Conservation (phyloP, 2,113 vertebrate genomes). For the Platysternon megacephalum region DNA sequence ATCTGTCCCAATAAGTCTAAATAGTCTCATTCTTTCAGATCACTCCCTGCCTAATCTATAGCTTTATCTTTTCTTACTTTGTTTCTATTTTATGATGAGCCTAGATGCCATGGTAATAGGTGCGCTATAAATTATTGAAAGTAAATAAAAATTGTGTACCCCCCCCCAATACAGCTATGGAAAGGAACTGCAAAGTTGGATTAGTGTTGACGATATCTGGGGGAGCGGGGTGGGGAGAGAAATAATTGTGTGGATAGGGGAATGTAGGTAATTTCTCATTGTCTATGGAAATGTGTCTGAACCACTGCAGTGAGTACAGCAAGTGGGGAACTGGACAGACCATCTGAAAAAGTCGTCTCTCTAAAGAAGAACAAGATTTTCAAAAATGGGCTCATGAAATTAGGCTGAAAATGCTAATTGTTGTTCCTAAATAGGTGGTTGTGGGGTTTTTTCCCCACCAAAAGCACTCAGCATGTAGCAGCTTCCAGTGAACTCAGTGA, state of each 20-base stretch:
- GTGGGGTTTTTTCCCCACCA: not conserved
- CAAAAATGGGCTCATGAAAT: not conserved
- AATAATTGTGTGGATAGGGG: not conserved
- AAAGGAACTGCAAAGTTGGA: not conserved
- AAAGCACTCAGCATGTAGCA: not conserved
- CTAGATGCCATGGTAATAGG: not conserved
- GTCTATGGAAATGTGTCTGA: not conserved
- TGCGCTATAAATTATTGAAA: not conserved
- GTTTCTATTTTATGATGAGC: not conserved
- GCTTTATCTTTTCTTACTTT: not conserved
- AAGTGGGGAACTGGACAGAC: not conserved
- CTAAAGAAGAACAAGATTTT: not conserved
- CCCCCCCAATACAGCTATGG: not conserved
- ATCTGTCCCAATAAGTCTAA: not conserved
- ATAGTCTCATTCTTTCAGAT: not conserved
- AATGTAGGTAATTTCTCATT: not conserved
- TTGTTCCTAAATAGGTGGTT: not conserved
- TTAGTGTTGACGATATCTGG: no score
- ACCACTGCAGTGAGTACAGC: no score
- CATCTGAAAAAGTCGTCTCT: not conserved
- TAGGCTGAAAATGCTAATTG: not conserved
- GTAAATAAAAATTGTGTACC: not conserved
- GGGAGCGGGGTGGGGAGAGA: no score
- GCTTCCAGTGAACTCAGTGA: not conserved
- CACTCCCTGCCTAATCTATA: not conserved